Base-by-base conservation (phyloP, 2,888 invertebrate genomes). In the Sympetrum striolatum region DNA sequence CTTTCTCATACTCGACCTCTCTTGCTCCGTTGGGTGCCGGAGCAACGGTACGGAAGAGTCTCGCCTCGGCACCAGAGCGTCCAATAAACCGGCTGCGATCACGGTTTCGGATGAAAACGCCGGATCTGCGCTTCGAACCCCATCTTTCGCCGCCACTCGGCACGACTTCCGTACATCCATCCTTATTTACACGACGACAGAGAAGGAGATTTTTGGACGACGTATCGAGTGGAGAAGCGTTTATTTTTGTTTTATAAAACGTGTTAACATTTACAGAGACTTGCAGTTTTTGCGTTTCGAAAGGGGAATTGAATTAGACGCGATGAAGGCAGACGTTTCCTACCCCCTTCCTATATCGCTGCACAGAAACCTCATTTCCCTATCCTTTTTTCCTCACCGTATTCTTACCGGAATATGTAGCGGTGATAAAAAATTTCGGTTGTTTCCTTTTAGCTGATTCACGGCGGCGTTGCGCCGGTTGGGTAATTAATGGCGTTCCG, bases 381-480 rank as follows among this genome's bases (percentile, higher is more conserved):
- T 37, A 37, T 37, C 60, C 86, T 12, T 86, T 86, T 58, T 60
- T 35, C 18, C 4, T 31, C 81, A 48, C 53, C 86, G 35, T 37
- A 15, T 60, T 60, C 60, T 60, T 82, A 58, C 64, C 37, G 60
- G 64, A 58, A 8, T 37, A 60, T 58, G 86, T 53, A 18, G 39
- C 60, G 64, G 35, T 64, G 64, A 37, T 58, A 18, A 53, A 53
- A 35, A 81, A 48, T 39, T 39, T 39, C 37, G 44, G 44, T 53
- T 31, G 86, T 37, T n/a, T 39, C 58, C 82, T 86, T 82, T 53
- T 58, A 25, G 86, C 31, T 86, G 86, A 86, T 58, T 86, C 86
- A 86, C 86, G 86, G 64, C 86, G 39, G 60, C 86, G 64, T 37
- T 14, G 60, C 64, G 60, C 86, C 64, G 64, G 53, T 35, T 64